phyloP scores from a whole-genome alignment of 2,888 invertebrate species.

The Crematogaster levior region DNA sequence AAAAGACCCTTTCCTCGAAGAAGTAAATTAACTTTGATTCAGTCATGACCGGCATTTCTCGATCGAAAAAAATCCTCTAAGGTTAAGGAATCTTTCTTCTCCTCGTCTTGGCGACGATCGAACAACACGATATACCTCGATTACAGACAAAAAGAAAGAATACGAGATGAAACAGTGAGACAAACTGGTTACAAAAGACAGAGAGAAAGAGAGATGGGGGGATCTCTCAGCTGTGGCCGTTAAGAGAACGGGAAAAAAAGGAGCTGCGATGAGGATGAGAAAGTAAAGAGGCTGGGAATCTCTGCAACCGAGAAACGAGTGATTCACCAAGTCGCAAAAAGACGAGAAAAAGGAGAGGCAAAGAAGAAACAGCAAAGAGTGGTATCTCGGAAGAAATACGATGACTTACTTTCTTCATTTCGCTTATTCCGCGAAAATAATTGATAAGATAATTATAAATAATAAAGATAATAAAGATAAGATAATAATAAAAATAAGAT shows the following conservation, averaged over 20 bases:
- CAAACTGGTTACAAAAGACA: conserved; percentile 1
- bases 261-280: conserved; percentile 6
- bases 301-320: conserved; percentile 64
- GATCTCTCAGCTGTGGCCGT: background rate
- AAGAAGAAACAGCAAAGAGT: conserved; percentile 47
- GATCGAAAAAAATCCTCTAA: conserved; percentile 2
- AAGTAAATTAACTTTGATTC: background rate
- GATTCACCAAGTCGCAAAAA: conserved; percentile 72
- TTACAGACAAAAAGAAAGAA: background rate
- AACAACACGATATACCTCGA: background rate
- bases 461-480: too few species aligned
- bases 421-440: conserved; percentile 43
- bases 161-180: background rate
- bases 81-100: background rate
- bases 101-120: background rate
- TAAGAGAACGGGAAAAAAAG: background rate
- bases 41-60: background rate
- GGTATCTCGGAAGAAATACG: conserved; percentile 50
- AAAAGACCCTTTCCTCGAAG: conserved; percentile 23
- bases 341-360: conserved; percentile 54
- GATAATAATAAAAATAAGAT: too few species aligned
- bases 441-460: too few species aligned
- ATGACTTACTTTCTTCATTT: conserved; percentile 55
- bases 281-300: conserved; percentile 69
- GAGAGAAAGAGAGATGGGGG: background rate